Evolutionary conservation across 2,113 vertebrate species (phyloP).

Genomic region (Aix galericulata): DNA sequence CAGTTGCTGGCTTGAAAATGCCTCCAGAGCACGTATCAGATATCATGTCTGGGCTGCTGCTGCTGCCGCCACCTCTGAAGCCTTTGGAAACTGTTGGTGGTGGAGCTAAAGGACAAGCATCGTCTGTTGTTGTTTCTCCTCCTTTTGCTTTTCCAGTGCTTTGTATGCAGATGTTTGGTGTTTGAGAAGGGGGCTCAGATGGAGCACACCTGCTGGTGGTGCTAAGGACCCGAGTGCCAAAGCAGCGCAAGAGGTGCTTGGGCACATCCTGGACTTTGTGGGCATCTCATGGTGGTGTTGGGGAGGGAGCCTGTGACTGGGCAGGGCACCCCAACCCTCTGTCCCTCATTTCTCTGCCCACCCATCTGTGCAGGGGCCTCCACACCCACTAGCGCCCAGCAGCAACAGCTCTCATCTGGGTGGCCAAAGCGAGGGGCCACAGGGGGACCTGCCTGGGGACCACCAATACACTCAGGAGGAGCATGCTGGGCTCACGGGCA

Average conservation of each 20-base stretch:
- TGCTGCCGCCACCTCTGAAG: not conserved
- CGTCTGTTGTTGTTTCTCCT: not conserved
- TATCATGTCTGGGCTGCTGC: not conserved
- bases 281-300: not conserved
- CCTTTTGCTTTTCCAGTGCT: not conserved
- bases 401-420: too few relatives aligned
- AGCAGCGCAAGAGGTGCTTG: not conserved
- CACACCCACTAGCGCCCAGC: too few relatives aligned
- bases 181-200: not conserved
- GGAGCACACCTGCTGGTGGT: not conserved
- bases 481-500: not conserved
- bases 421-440: too few relatives aligned
- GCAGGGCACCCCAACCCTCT: not conserved
- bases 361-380: not conserved
- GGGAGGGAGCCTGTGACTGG: not conserved
- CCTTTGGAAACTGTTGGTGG: not conserved
- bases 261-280: not conserved
- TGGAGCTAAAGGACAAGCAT: not conserved
- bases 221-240: not conserved
- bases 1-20: not conserved
- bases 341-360: not conserved
- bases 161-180: not conserved
- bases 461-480: not conserved
- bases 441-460: not conserved
- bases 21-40: not conserved